Percentiles rank a stretch among this genome's conserved stretches.
Conservation (phyloP, 2,113 vertebrate species). For the Mobula birostris region DNA sequence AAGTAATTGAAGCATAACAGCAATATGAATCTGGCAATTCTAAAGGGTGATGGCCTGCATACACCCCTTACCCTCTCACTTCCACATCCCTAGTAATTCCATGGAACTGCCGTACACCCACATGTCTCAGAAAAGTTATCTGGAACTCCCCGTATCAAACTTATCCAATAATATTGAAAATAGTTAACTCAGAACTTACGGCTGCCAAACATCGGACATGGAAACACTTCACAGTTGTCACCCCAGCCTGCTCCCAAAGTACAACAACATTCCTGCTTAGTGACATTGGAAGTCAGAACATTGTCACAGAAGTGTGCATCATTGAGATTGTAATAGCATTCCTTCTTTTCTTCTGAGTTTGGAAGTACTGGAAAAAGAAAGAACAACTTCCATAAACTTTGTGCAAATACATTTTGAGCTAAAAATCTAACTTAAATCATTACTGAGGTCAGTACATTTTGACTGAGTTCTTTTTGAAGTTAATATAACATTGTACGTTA, state of each 20-base stretch:
- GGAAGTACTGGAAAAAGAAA: neutral
- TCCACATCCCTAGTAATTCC: neutral
- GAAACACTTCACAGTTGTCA: conserved; percentile 93
- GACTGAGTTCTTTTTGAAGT: no score
- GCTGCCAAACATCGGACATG: conserved; percentile 81
- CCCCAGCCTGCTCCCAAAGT: conserved; percentile 94
- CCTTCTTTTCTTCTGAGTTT: conserved; percentile 70
- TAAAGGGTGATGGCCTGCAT: neutral
- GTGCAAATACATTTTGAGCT: neutral
- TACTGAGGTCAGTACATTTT: no score
- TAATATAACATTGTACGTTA: no score
- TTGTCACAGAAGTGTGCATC: conserved; percentile 92
- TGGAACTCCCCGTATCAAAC: neutral
- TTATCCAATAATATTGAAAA: neutral
- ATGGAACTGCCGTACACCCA: neutral
- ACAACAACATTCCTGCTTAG: conserved; percentile 92
- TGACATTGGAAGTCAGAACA: conserved; percentile 81
- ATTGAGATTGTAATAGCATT: conserved; percentile 88
- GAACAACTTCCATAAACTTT: neutral
- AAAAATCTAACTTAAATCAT: no score
- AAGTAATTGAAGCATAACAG: no score
- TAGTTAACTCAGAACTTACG: conserved; percentile 58
- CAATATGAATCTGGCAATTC: neutral
- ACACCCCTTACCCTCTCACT: neutral
- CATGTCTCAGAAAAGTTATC: neutral